These are phyloP conservation scores for Apteryx owenii DNA, from an alignment of 2,113 vertebrate species.

Conservation along the genomic window DNA sequence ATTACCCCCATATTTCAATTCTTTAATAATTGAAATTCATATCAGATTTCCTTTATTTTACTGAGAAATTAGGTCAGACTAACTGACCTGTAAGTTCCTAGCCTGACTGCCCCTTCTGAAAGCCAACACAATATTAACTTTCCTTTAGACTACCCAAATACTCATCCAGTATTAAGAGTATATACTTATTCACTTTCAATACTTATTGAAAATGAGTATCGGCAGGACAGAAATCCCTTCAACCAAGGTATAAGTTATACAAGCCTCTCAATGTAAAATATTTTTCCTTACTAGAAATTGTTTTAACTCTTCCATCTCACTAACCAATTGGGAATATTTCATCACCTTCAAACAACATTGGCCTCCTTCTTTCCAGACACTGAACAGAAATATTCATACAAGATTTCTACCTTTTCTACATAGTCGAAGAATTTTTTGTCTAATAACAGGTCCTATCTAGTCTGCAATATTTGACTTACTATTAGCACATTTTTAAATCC, in stretches of 20 bases:
- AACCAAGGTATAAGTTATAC: neutral
- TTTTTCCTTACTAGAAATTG: neutral
- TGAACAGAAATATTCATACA: neutral
- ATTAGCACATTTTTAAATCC: neutral
- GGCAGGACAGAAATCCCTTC: neutral
- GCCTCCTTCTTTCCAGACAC: neutral
- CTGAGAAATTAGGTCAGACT: neutral
- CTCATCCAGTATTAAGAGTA: neutral
- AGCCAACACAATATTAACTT: neutral
- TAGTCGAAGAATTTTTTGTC: neutral
- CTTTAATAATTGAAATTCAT: neutral
- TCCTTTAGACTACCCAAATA: neutral
- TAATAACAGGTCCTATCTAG: neutral
- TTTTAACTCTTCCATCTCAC: neutral
- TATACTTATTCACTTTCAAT: neutral
- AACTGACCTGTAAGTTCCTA: neutral
- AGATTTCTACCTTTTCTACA: neutral
- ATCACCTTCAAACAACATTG: neutral
- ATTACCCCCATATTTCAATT: neutral
- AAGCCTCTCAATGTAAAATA: neutral
- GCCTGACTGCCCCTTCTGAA: neutral
- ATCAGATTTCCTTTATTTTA: neutral
- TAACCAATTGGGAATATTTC: neutral
- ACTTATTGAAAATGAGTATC: neutral
- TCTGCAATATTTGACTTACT: neutral